Conservation (phyloP, 2,888 invertebrate species). For the Sphaerophoria taeniata region DNA sequence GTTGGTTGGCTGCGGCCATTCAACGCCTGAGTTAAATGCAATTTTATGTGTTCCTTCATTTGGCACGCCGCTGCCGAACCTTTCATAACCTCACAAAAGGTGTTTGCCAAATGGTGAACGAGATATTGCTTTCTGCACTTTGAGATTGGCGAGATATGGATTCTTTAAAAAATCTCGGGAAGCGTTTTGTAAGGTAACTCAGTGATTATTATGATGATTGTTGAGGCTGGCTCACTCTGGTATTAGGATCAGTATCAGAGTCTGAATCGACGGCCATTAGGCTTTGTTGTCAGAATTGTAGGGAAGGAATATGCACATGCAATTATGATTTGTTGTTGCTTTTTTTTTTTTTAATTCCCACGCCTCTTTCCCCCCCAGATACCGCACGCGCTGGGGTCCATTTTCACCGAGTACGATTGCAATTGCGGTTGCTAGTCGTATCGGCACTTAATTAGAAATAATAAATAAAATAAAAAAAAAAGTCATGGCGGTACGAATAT, state of each 20-base stretch:
- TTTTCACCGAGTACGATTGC: too few relatives aligned
- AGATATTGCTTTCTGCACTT: slow-evolving; percentile 19
- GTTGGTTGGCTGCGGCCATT: slow-evolving; percentile 23
- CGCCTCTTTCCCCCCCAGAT: too few relatives aligned
- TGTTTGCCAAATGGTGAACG: slow-evolving; percentile 58
- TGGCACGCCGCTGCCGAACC: slow-evolving; percentile 41
- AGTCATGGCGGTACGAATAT: too few relatives aligned
- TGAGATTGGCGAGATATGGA: slow-evolving; percentile 34
- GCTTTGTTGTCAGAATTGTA: background rate
- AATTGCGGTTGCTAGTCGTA: too few relatives aligned
- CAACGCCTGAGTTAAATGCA: slow-evolving; percentile 60
- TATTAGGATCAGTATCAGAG: background rate
- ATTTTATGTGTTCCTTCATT: slow-evolving; percentile 52
- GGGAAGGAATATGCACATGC: background rate
- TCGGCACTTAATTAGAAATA: too few relatives aligned
- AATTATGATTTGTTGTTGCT: slow-evolving; percentile 30
- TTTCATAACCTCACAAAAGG: slow-evolving; percentile 63
- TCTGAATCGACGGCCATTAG: slow-evolving; percentile 1
- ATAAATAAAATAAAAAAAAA: too few relatives aligned
- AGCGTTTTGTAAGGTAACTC: slow-evolving; percentile 33
- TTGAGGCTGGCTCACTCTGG: background rate
- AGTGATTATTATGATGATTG: slow-evolving; percentile 31
- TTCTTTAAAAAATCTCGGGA: slow-evolving; percentile 44
- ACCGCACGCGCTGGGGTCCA: too few relatives aligned
- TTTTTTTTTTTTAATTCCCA: too few relatives aligned